Evolutionary conservation across 2,888 invertebrate genomes (phyloP).

Genomic region (Allacma fusca): DNA sequence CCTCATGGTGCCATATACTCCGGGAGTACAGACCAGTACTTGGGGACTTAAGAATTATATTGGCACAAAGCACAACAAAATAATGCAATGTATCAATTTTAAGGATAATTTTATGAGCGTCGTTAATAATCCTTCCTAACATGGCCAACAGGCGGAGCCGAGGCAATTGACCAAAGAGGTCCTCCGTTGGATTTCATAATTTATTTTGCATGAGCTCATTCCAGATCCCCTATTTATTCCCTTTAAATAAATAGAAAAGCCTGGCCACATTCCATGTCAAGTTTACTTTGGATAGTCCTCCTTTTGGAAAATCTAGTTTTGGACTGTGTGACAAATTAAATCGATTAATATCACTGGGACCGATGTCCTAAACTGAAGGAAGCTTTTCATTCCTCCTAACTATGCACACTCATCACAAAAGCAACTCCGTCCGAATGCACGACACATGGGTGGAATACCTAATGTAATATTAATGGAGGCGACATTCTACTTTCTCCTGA

Average conservation of each 20-base stretch:
- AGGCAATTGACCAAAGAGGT: background rate
- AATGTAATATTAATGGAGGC: background rate
- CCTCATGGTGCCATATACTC: too few species aligned
- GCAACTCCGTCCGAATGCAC: too few species aligned
- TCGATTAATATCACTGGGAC: background rate
- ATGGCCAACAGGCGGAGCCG: background rate
- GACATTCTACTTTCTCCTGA: too few species aligned
- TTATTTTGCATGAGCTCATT: background rate
- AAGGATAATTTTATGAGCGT: constrained; percentile 9
- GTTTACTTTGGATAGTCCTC: background rate
- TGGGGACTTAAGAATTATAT: background rate
- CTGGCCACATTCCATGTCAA: background rate
- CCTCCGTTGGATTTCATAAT: background rate
- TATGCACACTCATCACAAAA: too few species aligned
- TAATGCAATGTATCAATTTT: constrained; percentile 1
- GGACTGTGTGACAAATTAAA: background rate
- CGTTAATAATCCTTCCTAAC: background rate
- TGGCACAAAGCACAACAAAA: background rate
- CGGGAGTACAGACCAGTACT: background rate
- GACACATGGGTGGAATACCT: too few species aligned
- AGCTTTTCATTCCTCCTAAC: background rate
- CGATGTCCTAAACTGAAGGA: background rate
- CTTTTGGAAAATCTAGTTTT: background rate
- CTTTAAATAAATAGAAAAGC: too few species aligned
- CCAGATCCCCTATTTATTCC: background rate